Evolutionary conservation across 1,140 invertebrate species (phyloP).

Genomic region (Ridgeia piscesae): DNA sequence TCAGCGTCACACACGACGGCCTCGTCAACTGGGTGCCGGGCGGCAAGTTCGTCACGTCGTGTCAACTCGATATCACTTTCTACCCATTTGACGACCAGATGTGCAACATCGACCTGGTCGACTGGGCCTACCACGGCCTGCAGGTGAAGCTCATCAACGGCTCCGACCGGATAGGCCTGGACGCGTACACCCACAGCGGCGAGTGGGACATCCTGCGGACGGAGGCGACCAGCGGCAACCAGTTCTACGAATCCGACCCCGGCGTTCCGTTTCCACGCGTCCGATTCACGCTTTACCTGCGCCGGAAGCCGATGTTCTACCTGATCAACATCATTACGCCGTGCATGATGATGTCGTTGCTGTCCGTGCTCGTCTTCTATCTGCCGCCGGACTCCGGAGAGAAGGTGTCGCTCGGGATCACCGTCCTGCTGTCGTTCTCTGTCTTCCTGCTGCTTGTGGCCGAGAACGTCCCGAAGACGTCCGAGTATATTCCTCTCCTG

Average conservation of each 20-base stretch:
- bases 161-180: not conserved
- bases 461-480: conserved; percentile 57
- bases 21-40: conserved; percentile 48
- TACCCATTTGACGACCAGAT: conserved; percentile 41
- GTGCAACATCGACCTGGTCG: conserved; percentile 54
- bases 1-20: conserved; percentile 40
- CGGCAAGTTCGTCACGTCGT: conserved; percentile 41
- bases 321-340: conserved; percentile 58
- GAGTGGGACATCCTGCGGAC: conserved; percentile 41
- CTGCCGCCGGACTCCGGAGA: conserved; percentile 56
- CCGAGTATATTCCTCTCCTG: conserved; percentile 53
- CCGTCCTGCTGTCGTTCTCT: conserved; percentile 54
- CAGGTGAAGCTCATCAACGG: conserved; percentile 30
- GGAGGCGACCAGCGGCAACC: conserved; percentile 6
- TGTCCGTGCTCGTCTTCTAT: conserved; percentile 60
- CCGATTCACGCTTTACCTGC: conserved; percentile 31
- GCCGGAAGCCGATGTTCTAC: conserved; percentile 61
- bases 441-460: conserved; percentile 57
- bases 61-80: conserved; percentile 35
- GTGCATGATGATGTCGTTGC: conserved; percentile 57
- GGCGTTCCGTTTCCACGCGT: conserved; percentile 21
- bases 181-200: conserved; percentile 45
- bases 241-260: conserved; percentile 24
- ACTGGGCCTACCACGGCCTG: conserved; percentile 55
- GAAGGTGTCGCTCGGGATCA: conserved; percentile 56